Conservation (phyloP, 2,888 invertebrate species). For the Geotrupes spiniger region DNA sequence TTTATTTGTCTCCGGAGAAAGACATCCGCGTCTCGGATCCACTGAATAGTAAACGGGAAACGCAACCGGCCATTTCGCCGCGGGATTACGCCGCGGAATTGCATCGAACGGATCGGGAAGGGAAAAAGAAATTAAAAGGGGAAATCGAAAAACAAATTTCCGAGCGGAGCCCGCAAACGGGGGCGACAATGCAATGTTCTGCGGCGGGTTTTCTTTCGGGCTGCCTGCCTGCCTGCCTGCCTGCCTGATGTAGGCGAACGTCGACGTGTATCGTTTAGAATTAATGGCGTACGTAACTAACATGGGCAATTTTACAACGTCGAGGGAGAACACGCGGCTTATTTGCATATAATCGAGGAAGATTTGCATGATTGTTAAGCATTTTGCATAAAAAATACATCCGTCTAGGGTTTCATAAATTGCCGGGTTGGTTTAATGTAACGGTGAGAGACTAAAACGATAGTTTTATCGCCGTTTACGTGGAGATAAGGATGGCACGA, state of each 20-base stretch:
- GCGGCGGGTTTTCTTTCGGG: no score
- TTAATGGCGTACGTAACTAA: background rate
- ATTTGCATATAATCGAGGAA: conserved; percentile 19
- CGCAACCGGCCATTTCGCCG: no score
- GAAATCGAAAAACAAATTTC: no score
- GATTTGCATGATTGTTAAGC: conserved; percentile 18
- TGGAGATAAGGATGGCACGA: no score
- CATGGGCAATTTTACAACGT: conserved; percentile 2
- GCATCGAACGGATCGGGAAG: no score
- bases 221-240: no score
- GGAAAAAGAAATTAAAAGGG: no score
- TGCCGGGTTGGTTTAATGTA: conserved; percentile 1
- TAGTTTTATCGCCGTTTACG: background rate
- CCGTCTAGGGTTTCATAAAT: conserved; percentile 15
- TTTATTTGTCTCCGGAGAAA: conserved; percentile 23
- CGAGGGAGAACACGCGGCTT: conserved; percentile 9
- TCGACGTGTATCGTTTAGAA: background rate
- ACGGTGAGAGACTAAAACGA: background rate
- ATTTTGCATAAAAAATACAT: conserved; percentile 14
- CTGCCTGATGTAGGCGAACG: background rate
- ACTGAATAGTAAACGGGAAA: conserved; percentile 1
- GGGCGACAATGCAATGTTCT: no score
- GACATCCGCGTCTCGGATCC: conserved; percentile 7
- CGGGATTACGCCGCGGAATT: no score
- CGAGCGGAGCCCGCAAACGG: background rate